Evolutionary conservation across 1,140 invertebrate species (phyloP).

Genomic region (Drosophila nikananu): DNA sequence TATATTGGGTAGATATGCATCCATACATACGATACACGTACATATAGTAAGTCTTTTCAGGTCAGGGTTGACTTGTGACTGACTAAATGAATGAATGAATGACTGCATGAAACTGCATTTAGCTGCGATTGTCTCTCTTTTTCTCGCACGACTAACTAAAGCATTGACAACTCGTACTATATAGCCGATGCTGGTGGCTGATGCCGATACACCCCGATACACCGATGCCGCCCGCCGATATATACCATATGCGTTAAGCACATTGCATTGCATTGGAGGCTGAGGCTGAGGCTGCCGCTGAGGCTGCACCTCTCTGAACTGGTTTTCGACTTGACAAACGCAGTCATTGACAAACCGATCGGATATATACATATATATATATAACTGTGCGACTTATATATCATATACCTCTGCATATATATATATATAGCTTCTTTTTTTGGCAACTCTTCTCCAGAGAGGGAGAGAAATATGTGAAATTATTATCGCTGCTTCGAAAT

Average conservation of each 20-base stretch:
- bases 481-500: slow-evolving; percentile 33
- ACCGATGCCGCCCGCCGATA: slow-evolving; percentile 16
- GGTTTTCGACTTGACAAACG: slow-evolving; percentile 55
- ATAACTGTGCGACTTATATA: slow-evolving; percentile 11
- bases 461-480: slow-evolving; percentile 38
- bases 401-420: slow-evolving; percentile 4
- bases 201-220: slow-evolving; percentile 6
- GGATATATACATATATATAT: slow-evolving; percentile 18
- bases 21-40: slow-evolving; percentile 32
- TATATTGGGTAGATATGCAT: slow-evolving; percentile 10
- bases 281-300: slow-evolving; percentile 30
- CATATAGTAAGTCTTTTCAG: slow-evolving; percentile 67
- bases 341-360: slow-evolving; percentile 49
- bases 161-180: slow-evolving; percentile 78
- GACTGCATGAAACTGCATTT: slow-evolving; percentile 79
- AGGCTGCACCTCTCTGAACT: slow-evolving; percentile 63
- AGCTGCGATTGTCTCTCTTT: slow-evolving; percentile 51
- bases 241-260: slow-evolving; percentile 62
- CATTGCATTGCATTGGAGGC: slow-evolving; percentile 51
- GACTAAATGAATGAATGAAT: slow-evolving; percentile 83
- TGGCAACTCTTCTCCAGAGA: slow-evolving; percentile 45
- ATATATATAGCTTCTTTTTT: slow-evolving; percentile 20
- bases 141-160: slow-evolving; percentile 73
- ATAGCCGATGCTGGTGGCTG: slow-evolving; percentile 31
- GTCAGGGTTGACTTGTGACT: slow-evolving; percentile 85